These are phyloP conservation scores for Ophiothrix spiculata DNA, from an alignment of 35 echinoderm and acorn worm genomes.

Conservation along the genomic window DNA sequence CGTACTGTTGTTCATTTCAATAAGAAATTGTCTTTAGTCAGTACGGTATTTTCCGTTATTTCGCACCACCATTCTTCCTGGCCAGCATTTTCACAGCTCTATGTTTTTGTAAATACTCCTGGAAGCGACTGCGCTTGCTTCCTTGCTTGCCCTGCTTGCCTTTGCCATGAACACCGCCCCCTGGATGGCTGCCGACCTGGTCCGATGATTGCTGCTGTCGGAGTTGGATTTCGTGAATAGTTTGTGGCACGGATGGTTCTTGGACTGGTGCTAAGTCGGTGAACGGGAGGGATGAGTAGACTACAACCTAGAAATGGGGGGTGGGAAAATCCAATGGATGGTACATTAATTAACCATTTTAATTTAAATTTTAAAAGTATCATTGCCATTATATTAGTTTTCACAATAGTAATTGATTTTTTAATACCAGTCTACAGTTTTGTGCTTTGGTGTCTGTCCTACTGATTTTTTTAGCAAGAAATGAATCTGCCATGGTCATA, in stretches of 20 bases:
- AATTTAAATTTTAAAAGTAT: too few species aligned
- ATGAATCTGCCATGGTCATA: too few species aligned
- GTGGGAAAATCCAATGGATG: too few species aligned
- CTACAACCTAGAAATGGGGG: too few species aligned
- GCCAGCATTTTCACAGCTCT: conserved; percentile 48
- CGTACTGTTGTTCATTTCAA: too few species aligned
- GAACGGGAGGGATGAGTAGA: conserved; percentile 93
- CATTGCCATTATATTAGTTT: too few species aligned
- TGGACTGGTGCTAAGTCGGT: conserved; percentile 79
- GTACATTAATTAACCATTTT: too few species aligned
- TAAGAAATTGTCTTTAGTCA: too few species aligned
- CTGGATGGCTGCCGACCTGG: conserved; percentile 34
- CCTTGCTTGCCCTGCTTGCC: conserved; percentile 29
- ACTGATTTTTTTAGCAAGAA: too few species aligned
- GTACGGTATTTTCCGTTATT: not conserved
- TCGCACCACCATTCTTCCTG: not conserved
- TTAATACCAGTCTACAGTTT: too few species aligned
- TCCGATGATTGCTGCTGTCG: conserved; percentile 72
- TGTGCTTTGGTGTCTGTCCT: too few species aligned
- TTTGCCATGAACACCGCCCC: conserved; percentile 25
- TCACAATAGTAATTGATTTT: too few species aligned
- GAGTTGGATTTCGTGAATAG: conserved; percentile 85
- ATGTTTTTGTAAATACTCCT: conserved; percentile 88
- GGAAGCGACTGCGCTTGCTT: conserved; percentile 54
- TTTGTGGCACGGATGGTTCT: conserved; percentile 64